Evolutionary conservation across 2,888 invertebrate species (phyloP).

Genomic region (Pyrochroa serraticornis): DNA sequence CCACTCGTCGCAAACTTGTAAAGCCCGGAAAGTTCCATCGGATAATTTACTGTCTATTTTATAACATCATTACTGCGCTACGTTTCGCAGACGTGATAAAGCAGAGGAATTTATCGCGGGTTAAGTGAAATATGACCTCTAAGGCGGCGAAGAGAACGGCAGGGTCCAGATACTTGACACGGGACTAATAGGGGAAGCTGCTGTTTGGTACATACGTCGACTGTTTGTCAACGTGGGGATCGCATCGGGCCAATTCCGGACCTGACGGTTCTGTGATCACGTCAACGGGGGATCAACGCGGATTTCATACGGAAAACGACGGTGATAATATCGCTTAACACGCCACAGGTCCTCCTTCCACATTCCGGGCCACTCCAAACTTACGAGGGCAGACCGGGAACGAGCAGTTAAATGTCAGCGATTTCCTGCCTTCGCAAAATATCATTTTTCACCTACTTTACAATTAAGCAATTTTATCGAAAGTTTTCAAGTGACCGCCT

Average conservation of each 20-base stretch:
- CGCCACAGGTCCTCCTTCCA: conserved; percentile 1
- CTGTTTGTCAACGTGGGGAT: conserved; percentile 9
- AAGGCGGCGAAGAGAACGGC: conserved; percentile 36
- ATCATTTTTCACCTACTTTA: not conserved
- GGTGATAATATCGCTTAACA: conserved; percentile 5
- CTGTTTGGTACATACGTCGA: conserved; percentile 15
- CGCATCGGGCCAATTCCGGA: not conserved
- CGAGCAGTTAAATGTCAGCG: too few relatives aligned
- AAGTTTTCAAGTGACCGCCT: too few relatives aligned
- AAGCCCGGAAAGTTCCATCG: conserved; percentile 28
- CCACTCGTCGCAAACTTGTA: conserved; percentile 12
- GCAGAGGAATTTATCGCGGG: conserved; percentile 52
- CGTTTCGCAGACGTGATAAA: conserved; percentile 49
- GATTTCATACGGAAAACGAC: conserved; percentile 38
- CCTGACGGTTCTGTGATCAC: conserved; percentile 11
- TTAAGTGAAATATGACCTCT: conserved; percentile 51
- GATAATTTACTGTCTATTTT: conserved; percentile 48
- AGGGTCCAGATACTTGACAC: conserved; percentile 48
- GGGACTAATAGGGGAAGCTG: conserved; percentile 45
- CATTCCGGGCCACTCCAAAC: too few relatives aligned
- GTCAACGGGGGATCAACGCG: conserved; percentile 36
- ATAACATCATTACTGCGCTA: conserved; percentile 50
- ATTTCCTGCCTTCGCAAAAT: not conserved
- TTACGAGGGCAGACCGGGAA: too few relatives aligned
- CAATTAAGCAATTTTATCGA: not conserved